Evolutionary conservation across 2,888 invertebrate genomes (phyloP).

Genomic region (Harpalus rufipes): DNA sequence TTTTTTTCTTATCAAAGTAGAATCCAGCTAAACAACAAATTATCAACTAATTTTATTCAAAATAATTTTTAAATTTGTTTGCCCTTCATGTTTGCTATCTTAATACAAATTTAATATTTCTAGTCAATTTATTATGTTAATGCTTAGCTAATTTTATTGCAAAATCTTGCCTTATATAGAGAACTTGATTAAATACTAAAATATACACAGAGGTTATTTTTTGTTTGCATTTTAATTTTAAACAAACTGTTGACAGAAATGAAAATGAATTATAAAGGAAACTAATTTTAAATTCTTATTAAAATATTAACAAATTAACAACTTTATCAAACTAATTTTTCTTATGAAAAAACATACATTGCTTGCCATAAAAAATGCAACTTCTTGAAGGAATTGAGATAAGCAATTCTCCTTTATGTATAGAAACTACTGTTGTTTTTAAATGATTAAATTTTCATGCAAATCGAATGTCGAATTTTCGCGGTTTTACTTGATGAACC

Average conservation of each 20-base stretch:
- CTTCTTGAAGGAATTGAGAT: too few relatives aligned
- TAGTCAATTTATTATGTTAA: constrained; percentile 42
- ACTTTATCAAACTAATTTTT: background rate
- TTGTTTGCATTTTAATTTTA: background rate
- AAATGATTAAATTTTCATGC: too few relatives aligned
- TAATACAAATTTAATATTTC: constrained; percentile 12
- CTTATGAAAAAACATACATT: too few relatives aligned
- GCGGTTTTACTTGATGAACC: too few relatives aligned
- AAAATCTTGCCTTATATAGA: constrained; percentile 25
- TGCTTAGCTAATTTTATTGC: constrained; percentile 22
- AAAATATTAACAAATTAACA: background rate
- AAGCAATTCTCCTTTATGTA: too few relatives aligned
- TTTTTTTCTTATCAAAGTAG: background rate
- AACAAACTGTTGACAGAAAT: constrained; percentile 27
- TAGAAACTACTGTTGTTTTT: too few relatives aligned
- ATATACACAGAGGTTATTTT: constrained; percentile 20
- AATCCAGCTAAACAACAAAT: constrained; percentile 15
- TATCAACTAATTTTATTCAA: constrained; percentile 11
- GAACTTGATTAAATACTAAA: constrained; percentile 23
- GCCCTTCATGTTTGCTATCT: constrained; percentile 46
- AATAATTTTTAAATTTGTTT: constrained; percentile 16
- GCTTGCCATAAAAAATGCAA: too few relatives aligned
- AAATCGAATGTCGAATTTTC: too few relatives aligned
- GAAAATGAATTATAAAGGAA: constrained; percentile 4
- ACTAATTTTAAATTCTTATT: background rate